These are phyloP conservation scores for Mormyrus iriodes DNA, from an alignment of 2,113 vertebrate species.

Conservation along the genomic window DNA sequence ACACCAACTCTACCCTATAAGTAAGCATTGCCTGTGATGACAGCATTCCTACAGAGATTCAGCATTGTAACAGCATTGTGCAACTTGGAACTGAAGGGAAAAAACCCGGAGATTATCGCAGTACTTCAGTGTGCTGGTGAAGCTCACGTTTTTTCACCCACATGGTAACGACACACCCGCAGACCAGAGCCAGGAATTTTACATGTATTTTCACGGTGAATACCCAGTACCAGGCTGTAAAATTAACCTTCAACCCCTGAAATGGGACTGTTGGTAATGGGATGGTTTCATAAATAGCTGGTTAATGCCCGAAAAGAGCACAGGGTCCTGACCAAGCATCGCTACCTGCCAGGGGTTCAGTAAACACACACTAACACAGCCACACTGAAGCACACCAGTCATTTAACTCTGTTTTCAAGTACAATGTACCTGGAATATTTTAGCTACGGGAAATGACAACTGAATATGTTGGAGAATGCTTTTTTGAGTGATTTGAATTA, in stretches of 20 bases:
- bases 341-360: conserved; percentile 37
- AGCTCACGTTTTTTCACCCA: background rate
- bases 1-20: background rate
- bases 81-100: background rate
- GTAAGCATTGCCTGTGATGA: background rate
- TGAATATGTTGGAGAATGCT: background rate
- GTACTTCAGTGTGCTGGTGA: background rate
- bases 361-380: background rate
- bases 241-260: background rate
- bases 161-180: background rate
- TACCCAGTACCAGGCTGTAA: background rate
- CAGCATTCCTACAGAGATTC: background rate
- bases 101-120: background rate
- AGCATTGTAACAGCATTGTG: background rate
- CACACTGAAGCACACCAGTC: too few species aligned
- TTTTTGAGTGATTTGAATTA: background rate
- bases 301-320: conserved; percentile 37
- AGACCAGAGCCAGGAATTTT: background rate
- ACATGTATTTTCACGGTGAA: background rate
- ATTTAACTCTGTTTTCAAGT: background rate
- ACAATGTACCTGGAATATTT: background rate
- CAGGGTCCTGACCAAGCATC: conserved; percentile 60
- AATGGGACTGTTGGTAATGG: background rate
- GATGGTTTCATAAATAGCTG: background rate
- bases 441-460: background rate